Percentiles rank a stretch among this genome's conserved stretches.
These are phyloP conservation scores for Choristoneura rosaceana DNA, from an alignment of 2,888 invertebrate genomes.

Conservation along the genomic window DNA sequence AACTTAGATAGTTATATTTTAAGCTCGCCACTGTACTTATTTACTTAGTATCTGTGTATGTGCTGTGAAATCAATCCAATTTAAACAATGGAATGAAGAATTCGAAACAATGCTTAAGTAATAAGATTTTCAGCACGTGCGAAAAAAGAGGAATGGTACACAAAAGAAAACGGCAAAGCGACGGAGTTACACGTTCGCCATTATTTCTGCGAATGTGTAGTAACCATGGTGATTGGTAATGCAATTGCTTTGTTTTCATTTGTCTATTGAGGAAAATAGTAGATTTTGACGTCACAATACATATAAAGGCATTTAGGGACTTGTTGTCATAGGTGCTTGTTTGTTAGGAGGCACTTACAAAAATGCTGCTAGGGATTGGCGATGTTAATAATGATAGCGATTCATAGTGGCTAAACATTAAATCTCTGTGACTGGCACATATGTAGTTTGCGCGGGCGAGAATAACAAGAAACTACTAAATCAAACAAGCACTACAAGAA, in stretches of 20 bases:
- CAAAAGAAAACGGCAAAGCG: neutral
- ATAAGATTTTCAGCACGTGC: neutral
- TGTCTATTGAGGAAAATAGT: neutral
- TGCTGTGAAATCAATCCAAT: neutral
- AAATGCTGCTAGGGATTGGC: too few species aligned
- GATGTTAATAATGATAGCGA: too few species aligned
- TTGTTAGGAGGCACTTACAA: too few species aligned
- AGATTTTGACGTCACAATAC: neutral
- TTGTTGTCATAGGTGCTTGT: too few species aligned
- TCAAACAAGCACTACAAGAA: conserved; percentile 2
- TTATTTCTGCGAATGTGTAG: neutral
- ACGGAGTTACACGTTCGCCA: neutral
- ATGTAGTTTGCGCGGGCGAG: neutral
- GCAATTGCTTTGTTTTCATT: conserved; percentile 8
- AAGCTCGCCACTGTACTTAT: neutral
- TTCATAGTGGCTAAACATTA: too few species aligned
- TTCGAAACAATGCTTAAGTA: neutral
- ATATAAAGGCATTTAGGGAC: too few species aligned
- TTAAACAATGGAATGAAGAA: neutral
- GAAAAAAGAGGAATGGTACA: neutral
- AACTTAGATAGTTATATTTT: neutral
- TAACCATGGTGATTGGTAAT: conserved; percentile 3
- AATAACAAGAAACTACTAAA: conserved; percentile 3
- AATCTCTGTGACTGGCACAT: too few species aligned
- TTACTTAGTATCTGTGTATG: too few species aligned